Conservation (phyloP, 2,113 vertebrate genomes). For the Circaetus cinerascens region DNA sequence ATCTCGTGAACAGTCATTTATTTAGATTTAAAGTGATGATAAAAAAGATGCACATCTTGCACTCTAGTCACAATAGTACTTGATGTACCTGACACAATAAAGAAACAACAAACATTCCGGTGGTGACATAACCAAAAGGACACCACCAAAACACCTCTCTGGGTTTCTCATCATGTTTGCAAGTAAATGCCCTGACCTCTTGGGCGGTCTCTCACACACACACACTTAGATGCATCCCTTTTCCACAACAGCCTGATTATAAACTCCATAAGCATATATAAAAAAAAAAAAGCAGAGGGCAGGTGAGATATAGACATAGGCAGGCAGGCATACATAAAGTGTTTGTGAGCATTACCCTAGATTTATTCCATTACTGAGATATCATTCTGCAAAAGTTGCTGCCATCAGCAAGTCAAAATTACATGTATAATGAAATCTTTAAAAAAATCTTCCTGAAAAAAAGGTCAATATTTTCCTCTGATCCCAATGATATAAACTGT, state of each 20-base stretch:
- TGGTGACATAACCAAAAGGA: background rate
- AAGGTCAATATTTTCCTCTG: background rate
- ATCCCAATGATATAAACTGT: background rate
- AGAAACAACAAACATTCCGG: background rate
- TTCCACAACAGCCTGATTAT: background rate
- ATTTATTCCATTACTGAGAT: background rate
- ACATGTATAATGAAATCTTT: background rate
- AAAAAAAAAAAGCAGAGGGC: background rate
- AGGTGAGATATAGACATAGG: background rate
- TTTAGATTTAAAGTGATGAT: background rate
- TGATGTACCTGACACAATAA: background rate
- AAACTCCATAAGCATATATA: background rate
- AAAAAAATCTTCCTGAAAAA: background rate
- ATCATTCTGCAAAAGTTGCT: background rate
- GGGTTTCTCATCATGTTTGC: background rate
- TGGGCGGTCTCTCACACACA: background rate
- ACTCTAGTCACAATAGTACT: background rate
- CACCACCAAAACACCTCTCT: background rate
- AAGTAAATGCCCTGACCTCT: background rate
- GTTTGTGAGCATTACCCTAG: background rate
- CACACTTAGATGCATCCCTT: too few species aligned
- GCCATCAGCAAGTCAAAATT: background rate
- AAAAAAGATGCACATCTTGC: background rate
- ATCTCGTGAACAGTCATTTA: background rate
- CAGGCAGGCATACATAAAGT: background rate